Percentiles rank a stretch among this genome's conserved stretches.
phyloP scores from a whole-genome alignment of 2,113 vertebrate species.

The Psilopogon haemacephalus region DNA sequence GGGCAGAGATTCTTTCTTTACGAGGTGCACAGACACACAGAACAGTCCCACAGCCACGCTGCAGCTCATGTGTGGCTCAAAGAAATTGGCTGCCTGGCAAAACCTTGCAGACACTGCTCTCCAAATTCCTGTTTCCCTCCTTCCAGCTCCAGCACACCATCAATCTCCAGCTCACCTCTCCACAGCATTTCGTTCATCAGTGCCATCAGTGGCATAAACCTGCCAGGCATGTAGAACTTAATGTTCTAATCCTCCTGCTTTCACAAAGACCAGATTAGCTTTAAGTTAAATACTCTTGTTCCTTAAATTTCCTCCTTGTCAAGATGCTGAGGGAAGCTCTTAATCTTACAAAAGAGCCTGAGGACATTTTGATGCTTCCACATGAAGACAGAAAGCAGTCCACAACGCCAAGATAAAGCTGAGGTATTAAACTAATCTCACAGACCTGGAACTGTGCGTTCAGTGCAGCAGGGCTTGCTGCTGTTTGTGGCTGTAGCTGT shows the following conservation, averaged over 20 bases:
- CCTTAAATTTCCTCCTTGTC: conserved; percentile 76
- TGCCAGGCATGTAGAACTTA: conserved; percentile 29
- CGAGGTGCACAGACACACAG: accelerated
- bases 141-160: neutral
- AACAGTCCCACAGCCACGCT: neutral
- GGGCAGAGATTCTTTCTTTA: neutral
- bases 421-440: conserved; percentile 7
- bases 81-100: neutral
- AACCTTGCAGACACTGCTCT: neutral
- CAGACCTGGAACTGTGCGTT: neutral
- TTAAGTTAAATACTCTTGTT: conserved; percentile 76
- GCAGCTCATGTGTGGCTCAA: neutral
- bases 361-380: conserved; percentile 60
- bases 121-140: accelerated
- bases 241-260: conserved; percentile 64
- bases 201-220: conserved; percentile 35
- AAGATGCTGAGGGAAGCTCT: conserved; percentile 75
- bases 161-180: conserved; percentile 39
- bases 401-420: neutral
- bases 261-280: conserved; percentile 76
- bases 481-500: neutral
- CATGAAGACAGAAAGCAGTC: conserved; percentile 19
- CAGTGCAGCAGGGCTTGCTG: neutral
- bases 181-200: conserved; percentile 7
- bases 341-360: conserved; percentile 73